Evolutionary conservation across 1,140 invertebrate genomes (phyloP), one percentile per base, ranked within the genome.

Genomic region (Drosophila kohkoa): DNA sequence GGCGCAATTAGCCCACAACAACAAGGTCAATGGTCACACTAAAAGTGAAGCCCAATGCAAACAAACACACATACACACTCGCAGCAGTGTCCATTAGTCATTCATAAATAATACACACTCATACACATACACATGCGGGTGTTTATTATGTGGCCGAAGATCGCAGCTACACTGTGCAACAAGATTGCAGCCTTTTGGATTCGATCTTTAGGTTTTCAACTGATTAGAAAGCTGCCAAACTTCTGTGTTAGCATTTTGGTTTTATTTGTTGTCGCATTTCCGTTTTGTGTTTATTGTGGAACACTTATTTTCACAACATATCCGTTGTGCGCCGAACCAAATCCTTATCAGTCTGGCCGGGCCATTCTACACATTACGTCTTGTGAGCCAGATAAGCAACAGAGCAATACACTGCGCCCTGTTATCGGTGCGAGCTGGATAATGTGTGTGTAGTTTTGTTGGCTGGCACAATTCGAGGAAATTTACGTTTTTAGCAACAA

Each of bases 21-120:
- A 77, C 83, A 81, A 83, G 83, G 83, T 70, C 74, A 81, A 76
- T 82, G 82, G 82, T 82, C 82, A 79, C 25, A 52, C 32, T 28
- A 52, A 45, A 38, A 41, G 54, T 72, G 35, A 63, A 63, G 30
- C 59, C 54, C 46, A 68, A 30, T 32, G 10, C 45, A 25, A 52
- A 45, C 16, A 38, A 13, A 30, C 41, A 16, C 3, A 55, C 58
- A 55, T 48, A 63, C 57, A 25, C 16, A 45, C 1, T 66, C 10
- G 67, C 1, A 38, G 20, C 35, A 10, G 35, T 28, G 45, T 57
- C 65, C 28, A 88, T 88, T 83, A 81, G 80, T 87, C 80, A 87
- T 78, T 80, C 67, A 67, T 51, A 75, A 67, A 48, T 28, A 81
- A 65, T 48, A 55, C 59, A 55, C 52, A 54, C 51, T 16, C n/a